Conservation (phyloP, 2,888 invertebrate genomes). For the Agriopis aurantiaria region DNA sequence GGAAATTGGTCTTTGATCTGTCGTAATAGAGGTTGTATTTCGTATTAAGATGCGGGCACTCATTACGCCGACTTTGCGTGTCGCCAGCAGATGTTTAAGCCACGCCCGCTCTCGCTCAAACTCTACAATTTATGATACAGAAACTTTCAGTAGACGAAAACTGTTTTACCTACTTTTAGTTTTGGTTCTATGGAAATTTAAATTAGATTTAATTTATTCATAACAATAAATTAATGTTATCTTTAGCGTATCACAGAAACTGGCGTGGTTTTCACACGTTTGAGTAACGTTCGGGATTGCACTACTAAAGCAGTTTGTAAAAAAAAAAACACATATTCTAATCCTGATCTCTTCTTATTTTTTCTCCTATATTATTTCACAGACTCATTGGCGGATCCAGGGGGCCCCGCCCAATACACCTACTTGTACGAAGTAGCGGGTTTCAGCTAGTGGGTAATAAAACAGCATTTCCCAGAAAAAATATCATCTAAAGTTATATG, state of each 20-base stretch:
- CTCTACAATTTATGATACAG: constrained; percentile 37
- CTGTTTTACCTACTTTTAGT: constrained; percentile 27
- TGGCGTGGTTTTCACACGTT: too few relatives aligned
- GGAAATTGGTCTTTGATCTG: constrained; percentile 45
- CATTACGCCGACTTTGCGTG: constrained; percentile 65
- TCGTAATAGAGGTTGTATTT: constrained; percentile 59
- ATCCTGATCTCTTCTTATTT: too few relatives aligned
- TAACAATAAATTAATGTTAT: constrained; percentile 9
- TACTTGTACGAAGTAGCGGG: too few relatives aligned
- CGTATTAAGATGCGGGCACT: constrained; percentile 48
- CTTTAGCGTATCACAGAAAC: not conserved
- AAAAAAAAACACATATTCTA: too few relatives aligned
- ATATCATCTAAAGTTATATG: too few relatives aligned
- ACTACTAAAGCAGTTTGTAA: too few relatives aligned
- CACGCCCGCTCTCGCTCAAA: constrained; percentile 59
- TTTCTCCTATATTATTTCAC: too few relatives aligned
- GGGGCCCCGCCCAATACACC: too few relatives aligned
- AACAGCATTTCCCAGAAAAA: too few relatives aligned
- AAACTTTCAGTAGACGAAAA: constrained; percentile 29
- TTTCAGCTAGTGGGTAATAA: too few relatives aligned
- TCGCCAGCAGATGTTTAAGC: constrained; percentile 54
- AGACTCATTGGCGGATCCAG: too few relatives aligned
- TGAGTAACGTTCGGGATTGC: too few relatives aligned
- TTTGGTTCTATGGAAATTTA: constrained; percentile 24
- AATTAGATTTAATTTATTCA: not conserved